Base-by-base conservation (phyloP, 2,113 vertebrate genomes). In the Hippocampus abdominalis region DNA sequence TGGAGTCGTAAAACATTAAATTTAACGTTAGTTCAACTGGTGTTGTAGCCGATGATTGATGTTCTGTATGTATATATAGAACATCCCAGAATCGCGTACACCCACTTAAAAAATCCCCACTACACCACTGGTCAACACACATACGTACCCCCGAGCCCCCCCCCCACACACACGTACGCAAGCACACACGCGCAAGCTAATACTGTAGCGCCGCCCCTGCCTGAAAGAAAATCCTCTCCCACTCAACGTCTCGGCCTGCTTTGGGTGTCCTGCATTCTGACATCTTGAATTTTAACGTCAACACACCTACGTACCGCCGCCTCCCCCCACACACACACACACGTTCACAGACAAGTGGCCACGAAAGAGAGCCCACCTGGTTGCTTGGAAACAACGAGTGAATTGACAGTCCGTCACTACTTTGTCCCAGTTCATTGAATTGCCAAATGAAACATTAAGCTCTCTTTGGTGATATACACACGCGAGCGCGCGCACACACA, bases 161-260 rank as follows among this genome's bases (percentile, higher is more conserved):
- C n/a, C n/a, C n/a, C n/a, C 39, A 69, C 57, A 76, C 72, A 2
- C 23, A 23, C n/a, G 53, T 3, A 23, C n/a, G n/a, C 4, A 54
- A 13, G 44, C 64, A 39, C 27, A 2, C 60, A 71, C 29, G 29
- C 29, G 29, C 32, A 36, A 36, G 32, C 32, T 36, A 36, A 36
- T 68, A 70, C 69, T 74, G 51, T 79, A 3, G 20, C 49, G 63
- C 48, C 69, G 74, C 73, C 64, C 40, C 73, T 78, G 71, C 77
- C 32, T 27, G 72, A 77, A 84, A 86, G 80, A 70, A 81, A 84
- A 77, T 77, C 81, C 79, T 81, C 78, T 72, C 64, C 73, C 60
- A 66, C 3, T 8, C 68, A 77, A 76, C 72, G 0, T 53, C 71
- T 67, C 25, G 1, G 68, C 54, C 63, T 15, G 49, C 69, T 64